Base-by-base conservation (phyloP, 2,888 invertebrate species). In the Psylliodes chrysocephalus region DNA sequence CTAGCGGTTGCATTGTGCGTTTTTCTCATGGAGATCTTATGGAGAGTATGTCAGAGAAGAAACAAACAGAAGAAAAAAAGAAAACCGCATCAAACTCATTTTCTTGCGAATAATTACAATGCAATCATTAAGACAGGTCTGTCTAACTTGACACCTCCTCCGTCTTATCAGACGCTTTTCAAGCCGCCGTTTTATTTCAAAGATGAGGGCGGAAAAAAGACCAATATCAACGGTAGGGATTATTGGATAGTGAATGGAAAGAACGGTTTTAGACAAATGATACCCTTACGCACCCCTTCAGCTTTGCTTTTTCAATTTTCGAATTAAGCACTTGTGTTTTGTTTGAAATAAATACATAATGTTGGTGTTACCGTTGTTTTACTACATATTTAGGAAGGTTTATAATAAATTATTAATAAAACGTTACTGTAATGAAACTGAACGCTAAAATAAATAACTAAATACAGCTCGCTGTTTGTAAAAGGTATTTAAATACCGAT, bases 271-370 rank as follows among this genome's bases (percentile, higher is more conserved):
- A 87, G 83, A n/a, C 86, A 88, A 70, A 83, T 93, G 62, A 87
- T 93, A 53, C 93, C 93, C 0, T 85, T 90, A 0, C 83, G 92
- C 69, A 87, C 90, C 1, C 92, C 93, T 0, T 93, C 93, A 0
- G 91, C 93, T 8, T 87, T 92, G 51, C 81, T 93, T 2, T 93
- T 91, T 82, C 89, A 90, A 67, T 88, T 86, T 73, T 81, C 85
- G 8, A 77, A 81, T 68, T 82, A 75, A 42, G 59, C 49, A 59
- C 59, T 42, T 42, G 17, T 42, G 18, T 6, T 6, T 51, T 19
- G 17, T 17, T 30, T 51, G 17, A 6, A 51, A 22, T 6, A 8
- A 46, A 6, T 33, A n/a, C 30, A 33, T 51, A 51, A n/a, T 33
- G n/a, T 33, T 17, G 35, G 33, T 33, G 33, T 33, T 33, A 8